phyloP scores from a whole-genome alignment of 2,113 vertebrate species.

The Podiceps cristatus region DNA sequence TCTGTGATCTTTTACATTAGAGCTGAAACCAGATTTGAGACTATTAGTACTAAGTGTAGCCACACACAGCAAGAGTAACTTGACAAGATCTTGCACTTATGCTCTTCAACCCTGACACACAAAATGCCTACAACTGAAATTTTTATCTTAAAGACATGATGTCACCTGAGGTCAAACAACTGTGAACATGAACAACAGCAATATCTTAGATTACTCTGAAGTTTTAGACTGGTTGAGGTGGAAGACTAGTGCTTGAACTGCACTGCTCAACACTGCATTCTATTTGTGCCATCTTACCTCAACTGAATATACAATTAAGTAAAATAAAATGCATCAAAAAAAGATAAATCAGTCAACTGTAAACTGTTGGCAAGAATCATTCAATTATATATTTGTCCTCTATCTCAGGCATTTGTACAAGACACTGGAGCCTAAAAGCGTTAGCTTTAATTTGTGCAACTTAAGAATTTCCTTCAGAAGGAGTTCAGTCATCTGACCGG shows the following conservation, averaged over 20 bases:
- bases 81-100: background rate
- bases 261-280: background rate
- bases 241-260: background rate
- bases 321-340: constrained; percentile 27
- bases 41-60: background rate
- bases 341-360: constrained; percentile 3
- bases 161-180: constrained; percentile 10
- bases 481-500: constrained; percentile 45
- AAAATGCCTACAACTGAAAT: background rate
- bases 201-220: background rate
- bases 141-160: background rate
- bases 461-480: constrained; percentile 26
- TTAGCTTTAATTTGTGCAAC: constrained; percentile 13
- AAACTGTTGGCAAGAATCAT: constrained; percentile 28
- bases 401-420: constrained; percentile 21
- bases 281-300: background rate
- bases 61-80: background rate
- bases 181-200: background rate
- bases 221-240: background rate
- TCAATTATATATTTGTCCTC: background rate
- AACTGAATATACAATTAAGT: background rate
- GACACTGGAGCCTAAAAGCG: background rate
- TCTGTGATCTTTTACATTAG: background rate
- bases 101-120: background rate
- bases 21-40: background rate